Evolutionary conservation across 2,888 invertebrate species (phyloP), one percentile per base, ranked within the genome.

Genomic region (Amiota communis): DNA sequence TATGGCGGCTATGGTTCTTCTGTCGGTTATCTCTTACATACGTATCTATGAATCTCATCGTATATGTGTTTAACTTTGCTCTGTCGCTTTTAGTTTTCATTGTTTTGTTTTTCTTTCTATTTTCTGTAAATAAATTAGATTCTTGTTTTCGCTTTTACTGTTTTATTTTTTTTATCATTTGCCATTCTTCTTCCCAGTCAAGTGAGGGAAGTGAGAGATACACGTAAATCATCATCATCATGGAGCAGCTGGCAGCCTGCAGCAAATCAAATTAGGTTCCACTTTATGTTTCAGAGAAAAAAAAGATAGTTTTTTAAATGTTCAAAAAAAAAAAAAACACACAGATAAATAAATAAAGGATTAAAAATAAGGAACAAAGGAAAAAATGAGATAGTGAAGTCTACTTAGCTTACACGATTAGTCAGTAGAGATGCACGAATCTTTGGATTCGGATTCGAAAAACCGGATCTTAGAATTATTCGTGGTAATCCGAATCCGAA

Each of bases 1-100:
- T 59, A 59, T 20, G 20, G 20, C 17, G 9, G 59, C 59, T 36
- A 36, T 36, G 36, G 36, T 36, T 36, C 36, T 36, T 36, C 53
- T 59, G 23, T 59, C 23, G 17, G 17, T 59, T 15, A 15, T 36
- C 36, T 36, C 36, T 9, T 59, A 59, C 20, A 17, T 59, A 17
- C 2, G 15, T 15, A 59, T 59, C 59, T 59, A 53, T 15, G 57
- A 57, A 36, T 36, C 36, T 36, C 36, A 6, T 36, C 15, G 59
- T n/a, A 17, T 15, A 8, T 59, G 76, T 79, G 77, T 77, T 65
- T 74, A 72, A 76, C 77, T 78, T 78, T 63, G 51, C 67, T 61
- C 57, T 64, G 70, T 73, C 64, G 53, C 20, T 63, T 17, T 57
- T 53, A 65, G 65, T 36, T 72, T 65, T 47, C 48, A 47, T 48